These are phyloP conservation scores for Heliconius himera DNA, from an alignment of 1,140 invertebrate species.

Conservation along the genomic window DNA sequence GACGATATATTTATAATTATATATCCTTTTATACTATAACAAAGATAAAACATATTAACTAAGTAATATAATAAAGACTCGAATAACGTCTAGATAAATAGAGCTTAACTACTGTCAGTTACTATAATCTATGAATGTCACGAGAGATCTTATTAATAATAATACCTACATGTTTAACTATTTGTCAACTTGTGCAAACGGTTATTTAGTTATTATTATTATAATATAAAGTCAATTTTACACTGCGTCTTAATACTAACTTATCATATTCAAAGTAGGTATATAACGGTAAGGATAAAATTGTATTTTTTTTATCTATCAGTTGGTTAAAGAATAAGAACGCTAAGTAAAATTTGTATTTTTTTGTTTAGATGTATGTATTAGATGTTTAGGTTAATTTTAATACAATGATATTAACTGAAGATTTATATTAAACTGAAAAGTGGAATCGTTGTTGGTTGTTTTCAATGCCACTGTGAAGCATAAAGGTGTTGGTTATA, in stretches of 20 bases:
- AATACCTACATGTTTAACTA: constrained; percentile 50
- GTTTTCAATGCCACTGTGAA: too few relatives aligned
- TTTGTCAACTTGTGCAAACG: constrained; percentile 45
- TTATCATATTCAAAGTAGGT: not conserved
- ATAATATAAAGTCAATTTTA: constrained; percentile 41
- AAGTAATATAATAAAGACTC: constrained; percentile 42
- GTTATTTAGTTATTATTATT: constrained; percentile 45
- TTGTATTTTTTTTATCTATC: not conserved
- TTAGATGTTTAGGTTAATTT: not conserved
- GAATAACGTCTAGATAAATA: constrained; percentile 45
- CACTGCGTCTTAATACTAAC: constrained; percentile 13
- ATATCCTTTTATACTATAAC: not conserved
- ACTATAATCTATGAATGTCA: constrained; percentile 54
- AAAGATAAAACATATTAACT: constrained; percentile 25
- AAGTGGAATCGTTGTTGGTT: too few relatives aligned
- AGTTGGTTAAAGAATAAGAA: not conserved
- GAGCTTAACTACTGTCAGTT: constrained; percentile 60
- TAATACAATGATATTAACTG: not conserved
- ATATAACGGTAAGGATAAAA: not conserved
- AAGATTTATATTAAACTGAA: not conserved
- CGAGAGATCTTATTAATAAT: constrained; percentile 51
- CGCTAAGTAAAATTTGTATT: not conserved
- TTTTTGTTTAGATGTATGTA: not conserved
- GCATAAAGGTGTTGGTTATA: too few relatives aligned
- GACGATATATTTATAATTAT: not conserved